These are phyloP conservation scores for Formica aserva DNA, from an alignment of 2,888 invertebrate species.

Conservation along the genomic window DNA sequence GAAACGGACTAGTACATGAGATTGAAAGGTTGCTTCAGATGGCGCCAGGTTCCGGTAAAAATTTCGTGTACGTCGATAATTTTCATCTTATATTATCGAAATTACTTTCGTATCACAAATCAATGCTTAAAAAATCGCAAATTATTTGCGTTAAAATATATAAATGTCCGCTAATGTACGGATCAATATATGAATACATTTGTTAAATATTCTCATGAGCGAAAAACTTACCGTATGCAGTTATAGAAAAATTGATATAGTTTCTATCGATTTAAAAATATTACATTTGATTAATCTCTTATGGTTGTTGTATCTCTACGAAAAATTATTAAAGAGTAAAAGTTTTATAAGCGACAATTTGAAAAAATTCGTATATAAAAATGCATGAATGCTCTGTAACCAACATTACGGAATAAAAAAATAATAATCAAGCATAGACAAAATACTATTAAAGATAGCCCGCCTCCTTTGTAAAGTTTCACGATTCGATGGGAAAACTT, in stretches of 20 bases:
- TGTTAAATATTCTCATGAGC: background rate
- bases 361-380: background rate
- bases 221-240: background rate
- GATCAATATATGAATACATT: background rate
- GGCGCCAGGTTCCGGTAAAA: conserved; percentile 15
- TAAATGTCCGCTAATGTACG: background rate
- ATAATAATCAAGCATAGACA: background rate
- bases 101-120: background rate
- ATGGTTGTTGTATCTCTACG: background rate
- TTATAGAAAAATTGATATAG: background rate
- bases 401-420: background rate
- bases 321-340: background rate
- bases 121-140: background rate
- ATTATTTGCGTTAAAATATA: background rate
- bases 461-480: background rate
- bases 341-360: background rate
- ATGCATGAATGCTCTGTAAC: background rate
- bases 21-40: conserved; percentile 8
- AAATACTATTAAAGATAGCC: background rate
- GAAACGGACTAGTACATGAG: background rate
- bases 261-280: background rate
- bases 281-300: background rate
- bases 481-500: background rate
- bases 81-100: background rate
- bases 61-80: background rate